Base-by-base conservation (phyloP, 2,888 invertebrate species). In the Atrina japonica region DNA sequence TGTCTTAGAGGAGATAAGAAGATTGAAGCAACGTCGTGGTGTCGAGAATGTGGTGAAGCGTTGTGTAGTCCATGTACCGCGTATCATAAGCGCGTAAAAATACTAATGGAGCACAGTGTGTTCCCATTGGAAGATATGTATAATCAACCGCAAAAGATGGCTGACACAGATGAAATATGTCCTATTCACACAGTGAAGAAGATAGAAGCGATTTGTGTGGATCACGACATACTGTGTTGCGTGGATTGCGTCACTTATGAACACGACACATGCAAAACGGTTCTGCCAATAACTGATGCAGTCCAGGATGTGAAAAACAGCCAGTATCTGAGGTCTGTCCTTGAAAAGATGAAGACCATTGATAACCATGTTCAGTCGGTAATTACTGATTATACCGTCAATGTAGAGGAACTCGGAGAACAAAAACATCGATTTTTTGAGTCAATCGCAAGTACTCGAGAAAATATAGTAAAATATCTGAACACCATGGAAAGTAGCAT, bases 1-100 rank as follows among this genome's bases (percentile, higher is more conserved):
- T 72, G 71, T 59, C 27, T 27, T 1, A 30, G 71, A 11, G 67
- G 66, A 5, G 53, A 67, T 16, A 43, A 50, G 18, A 53, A 63
- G 23, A 40, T 21, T 6, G 63, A 63, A 6, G 63, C 63, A 0
- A 35, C 40, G 18, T 64, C 66, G 7, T 72, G 71, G 71, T 72
- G 71, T 41, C 55, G 58, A 21, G 71, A 72, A 21, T 72, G 71
- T 45, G 71, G 71, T 2, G 71, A 72, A 43, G 63, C 64, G 2
- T 30, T 72, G n/a, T 72, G 71, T 30, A 58, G 58, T 14, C 41
- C 55, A 0, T 72, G 71, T 56, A 43, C 58, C 0, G 52, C n/a
- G 0, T 72, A 72, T 58, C 71, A 72, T 18, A 56, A 56, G 14
- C 58, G 60, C 18, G 59, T 67, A 16, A 72, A 72, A 67, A 35